These are phyloP conservation scores for Carcharodon carcharias DNA, from an alignment of 2,797 vertebrate species.

Conservation along the genomic window DNA sequence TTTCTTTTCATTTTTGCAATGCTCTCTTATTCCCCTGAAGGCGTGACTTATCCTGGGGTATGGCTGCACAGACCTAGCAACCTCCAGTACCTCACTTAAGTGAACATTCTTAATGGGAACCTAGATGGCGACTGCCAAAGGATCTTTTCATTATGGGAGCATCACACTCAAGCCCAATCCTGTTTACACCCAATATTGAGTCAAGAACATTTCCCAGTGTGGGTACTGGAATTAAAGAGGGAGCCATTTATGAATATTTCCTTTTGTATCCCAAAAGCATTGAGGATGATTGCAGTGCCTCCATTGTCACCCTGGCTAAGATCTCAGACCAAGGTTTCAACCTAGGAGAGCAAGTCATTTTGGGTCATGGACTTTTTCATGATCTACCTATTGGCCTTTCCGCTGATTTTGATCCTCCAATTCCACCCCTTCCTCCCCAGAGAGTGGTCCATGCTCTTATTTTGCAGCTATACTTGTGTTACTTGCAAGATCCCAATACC, in stretches of 20 bases:
- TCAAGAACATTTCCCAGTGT: background rate
- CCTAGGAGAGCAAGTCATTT: background rate
- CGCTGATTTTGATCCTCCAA: background rate
- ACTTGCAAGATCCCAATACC: background rate
- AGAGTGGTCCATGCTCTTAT: background rate
- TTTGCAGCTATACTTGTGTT: background rate
- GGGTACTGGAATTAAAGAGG: background rate
- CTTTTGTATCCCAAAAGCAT: background rate
- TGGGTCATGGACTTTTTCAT: background rate
- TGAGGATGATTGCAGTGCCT: background rate
- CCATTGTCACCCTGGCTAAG: background rate
- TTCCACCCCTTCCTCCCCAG: background rate
- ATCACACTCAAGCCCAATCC: background rate
- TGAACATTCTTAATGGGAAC: background rate
- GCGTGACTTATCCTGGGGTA: background rate
- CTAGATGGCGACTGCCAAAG: background rate
- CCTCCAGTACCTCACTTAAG: background rate
- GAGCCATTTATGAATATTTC: background rate
- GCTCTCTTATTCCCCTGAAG: background rate
- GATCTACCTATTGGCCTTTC: background rate
- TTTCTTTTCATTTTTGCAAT: background rate
- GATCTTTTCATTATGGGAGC: background rate
- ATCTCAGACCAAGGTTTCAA: background rate
- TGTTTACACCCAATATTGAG: background rate
- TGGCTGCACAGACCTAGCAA: background rate